Percentiles rank a stretch among this genome's conserved stretches.
These are phyloP conservation scores for Heloderma charlesbogerti DNA, from an alignment of 2,113 vertebrate genomes.

Conservation along the genomic window DNA sequence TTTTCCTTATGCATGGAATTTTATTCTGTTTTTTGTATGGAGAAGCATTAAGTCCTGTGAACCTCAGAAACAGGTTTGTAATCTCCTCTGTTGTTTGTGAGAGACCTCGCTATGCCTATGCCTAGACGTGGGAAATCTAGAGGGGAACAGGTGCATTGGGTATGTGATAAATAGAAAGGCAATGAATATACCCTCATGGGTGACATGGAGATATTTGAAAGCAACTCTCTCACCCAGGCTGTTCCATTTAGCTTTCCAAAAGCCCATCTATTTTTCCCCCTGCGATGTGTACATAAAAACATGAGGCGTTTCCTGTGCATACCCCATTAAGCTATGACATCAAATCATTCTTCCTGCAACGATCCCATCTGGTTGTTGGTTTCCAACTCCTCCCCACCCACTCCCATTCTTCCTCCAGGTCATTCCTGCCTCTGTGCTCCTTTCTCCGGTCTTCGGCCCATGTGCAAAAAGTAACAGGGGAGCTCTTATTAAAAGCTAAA, in stretches of 20 bases:
- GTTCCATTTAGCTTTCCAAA: conserved; percentile 54
- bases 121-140: background rate
- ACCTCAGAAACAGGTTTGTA: background rate
- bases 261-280: conserved; percentile 80
- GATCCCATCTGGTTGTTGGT: conserved; percentile 92
- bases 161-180: background rate
- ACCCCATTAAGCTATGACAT: conserved; percentile 75
- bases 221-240: background rate
- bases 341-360: conserved; percentile 91
- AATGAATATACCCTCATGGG: background rate
- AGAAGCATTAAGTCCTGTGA: background rate
- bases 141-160: conserved; percentile 47
- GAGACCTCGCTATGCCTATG: background rate
- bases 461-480: conserved; percentile 89
- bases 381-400: conserved; percentile 68
- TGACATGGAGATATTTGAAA: background rate
- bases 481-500: conserved; percentile 87
- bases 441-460: conserved; percentile 79
- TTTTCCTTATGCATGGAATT: background rate
- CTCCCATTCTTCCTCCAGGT: conserved; percentile 62
- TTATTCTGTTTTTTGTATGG: background rate
- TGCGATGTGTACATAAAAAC: conserved; percentile 79
- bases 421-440: conserved; percentile 79
- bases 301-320: conserved; percentile 76
- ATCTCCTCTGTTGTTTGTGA: background rate